Evolutionary conservation across 37 sponge, comb jelly and placozoan genomes (phyloP).

Genomic region (Beroe ovata): DNA sequence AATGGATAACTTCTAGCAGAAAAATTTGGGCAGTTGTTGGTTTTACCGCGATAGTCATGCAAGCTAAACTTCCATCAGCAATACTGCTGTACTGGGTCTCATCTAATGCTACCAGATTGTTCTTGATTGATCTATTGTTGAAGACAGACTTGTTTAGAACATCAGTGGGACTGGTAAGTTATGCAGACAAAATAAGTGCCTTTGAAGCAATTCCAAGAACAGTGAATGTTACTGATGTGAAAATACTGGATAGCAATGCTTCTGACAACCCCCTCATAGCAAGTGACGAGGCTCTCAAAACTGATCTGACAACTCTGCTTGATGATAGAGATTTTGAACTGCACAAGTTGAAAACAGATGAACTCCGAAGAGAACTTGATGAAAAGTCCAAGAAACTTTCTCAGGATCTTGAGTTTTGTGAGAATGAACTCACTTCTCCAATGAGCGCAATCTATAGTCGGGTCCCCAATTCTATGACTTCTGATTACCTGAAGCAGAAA

Average conservation of each 20-base stretch:
- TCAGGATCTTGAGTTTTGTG: neutral
- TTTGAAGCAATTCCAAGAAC: neutral
- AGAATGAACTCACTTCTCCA: neutral
- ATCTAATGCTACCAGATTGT: slow-evolving; percentile 13
- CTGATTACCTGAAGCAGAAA: neutral
- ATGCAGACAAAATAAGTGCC: neutral
- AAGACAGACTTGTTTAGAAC: neutral
- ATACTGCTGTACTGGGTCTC: neutral
- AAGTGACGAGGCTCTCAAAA: neutral
- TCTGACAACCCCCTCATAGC: neutral
- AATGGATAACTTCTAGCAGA: neutral
- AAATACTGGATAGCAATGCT: neutral
- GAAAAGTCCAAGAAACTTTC: neutral
- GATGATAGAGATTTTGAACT: slow-evolving; percentile 10
- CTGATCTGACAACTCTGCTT: neutral
- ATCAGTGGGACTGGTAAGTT: neutral
- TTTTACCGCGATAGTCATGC: neutral
- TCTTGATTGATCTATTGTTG: neutral
- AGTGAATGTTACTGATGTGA: neutral
- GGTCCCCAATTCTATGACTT: neutral
- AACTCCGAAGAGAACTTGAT: neutral
- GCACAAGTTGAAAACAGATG: neutral
- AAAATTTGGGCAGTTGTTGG: neutral
- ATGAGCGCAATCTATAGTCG: neutral
- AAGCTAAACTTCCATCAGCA: neutral